Conservation (phyloP, 2,888 invertebrate genomes). For the Digitonthophagus gazella region DNA sequence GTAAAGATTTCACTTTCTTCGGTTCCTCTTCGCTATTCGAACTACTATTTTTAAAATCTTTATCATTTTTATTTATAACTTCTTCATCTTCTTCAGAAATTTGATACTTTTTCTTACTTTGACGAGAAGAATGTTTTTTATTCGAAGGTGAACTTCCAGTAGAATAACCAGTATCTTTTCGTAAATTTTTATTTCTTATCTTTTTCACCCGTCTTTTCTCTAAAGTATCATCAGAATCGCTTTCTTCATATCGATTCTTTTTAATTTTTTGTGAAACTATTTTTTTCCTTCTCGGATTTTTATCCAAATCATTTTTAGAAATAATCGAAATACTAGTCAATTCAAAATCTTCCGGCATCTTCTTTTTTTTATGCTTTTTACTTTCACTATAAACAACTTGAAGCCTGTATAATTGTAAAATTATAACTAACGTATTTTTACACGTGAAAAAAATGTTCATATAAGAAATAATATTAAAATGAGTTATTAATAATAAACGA, state of each 20-base stretch:
- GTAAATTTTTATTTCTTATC: constrained; percentile 41
- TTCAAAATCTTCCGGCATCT: constrained; percentile 42
- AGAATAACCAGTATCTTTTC: constrained; percentile 69
- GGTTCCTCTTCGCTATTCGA: constrained; percentile 17
- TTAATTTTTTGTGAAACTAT: constrained; percentile 42
- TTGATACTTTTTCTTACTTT: constrained; percentile 13
- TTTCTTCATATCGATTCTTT: constrained; percentile 49
- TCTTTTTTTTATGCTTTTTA: constrained; percentile 51
- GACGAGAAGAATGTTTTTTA: neutral
- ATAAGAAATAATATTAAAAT: constrained; percentile 86
- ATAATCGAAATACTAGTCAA: constrained; percentile 57
- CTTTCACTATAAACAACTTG: constrained; percentile 77
- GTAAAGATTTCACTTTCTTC: constrained; percentile 39
- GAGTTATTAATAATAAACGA: constrained; percentile 79
- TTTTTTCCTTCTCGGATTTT: constrained; percentile 28
- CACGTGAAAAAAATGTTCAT: constrained; percentile 97
- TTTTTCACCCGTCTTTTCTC: constrained; percentile 29
- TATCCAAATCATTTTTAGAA: constrained; percentile 48
- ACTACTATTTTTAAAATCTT: constrained; percentile 21
- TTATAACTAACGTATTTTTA: constrained; percentile 84
- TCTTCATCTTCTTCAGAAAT: constrained; percentile 14
- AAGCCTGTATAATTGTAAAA: constrained; percentile 80
- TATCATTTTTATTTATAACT: constrained; percentile 24
- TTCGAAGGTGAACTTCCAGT: constrained; percentile 65
- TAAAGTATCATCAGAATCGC: constrained; percentile 38